Base-by-base conservation (phyloP, 2,888 invertebrate species). In the Leptogaster cylindrica region DNA sequence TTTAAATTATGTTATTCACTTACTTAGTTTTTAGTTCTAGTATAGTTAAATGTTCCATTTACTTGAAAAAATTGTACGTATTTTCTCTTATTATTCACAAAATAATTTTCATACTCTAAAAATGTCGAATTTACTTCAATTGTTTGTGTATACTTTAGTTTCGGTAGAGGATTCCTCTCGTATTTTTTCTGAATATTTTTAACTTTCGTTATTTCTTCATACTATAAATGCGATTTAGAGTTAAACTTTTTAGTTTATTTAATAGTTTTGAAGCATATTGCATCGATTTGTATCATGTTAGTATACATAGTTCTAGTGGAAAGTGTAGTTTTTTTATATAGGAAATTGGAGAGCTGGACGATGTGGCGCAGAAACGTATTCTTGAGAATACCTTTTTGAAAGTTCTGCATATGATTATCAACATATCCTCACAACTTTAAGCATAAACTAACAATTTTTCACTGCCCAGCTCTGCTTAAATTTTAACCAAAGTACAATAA, bases 21-120 rank as follows among this genome's bases (percentile, higher is more conserved):
- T 50, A 25, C 28, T 27, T 48, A 46, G 64, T n/a, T 31, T 44
- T 58, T 39, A 39, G 33, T 36, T 55, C 31, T 25, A 33, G 10
- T 52, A 20, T 33, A 18, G 16, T 31, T 36, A 39, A 27, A 27
- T 52, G 16, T 31, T 18, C 27, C 44, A 41, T 44, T 16, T 18
- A 61, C 27, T 55, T 55, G 55, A 55, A 61, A 58, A n/a, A 61
- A 61, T 61, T 61, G 61, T 61, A 61, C 61, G 61, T 61, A 61
- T 44, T 33, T 61, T 44, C 44, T 61, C 25, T 14, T 20, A 44
- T 61, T 61, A 61, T 61, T 55, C 55, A 55, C 55, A 55, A 55
- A 55, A 55, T 55, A 55, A 39, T 55, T 39, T 55, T 20, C 16
- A 36, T 55, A 36, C 20, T 20, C 36, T 55, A 44, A 44, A 44